Conservation (phyloP, 2,888 invertebrate species). For the Nomada fabriciana region DNA sequence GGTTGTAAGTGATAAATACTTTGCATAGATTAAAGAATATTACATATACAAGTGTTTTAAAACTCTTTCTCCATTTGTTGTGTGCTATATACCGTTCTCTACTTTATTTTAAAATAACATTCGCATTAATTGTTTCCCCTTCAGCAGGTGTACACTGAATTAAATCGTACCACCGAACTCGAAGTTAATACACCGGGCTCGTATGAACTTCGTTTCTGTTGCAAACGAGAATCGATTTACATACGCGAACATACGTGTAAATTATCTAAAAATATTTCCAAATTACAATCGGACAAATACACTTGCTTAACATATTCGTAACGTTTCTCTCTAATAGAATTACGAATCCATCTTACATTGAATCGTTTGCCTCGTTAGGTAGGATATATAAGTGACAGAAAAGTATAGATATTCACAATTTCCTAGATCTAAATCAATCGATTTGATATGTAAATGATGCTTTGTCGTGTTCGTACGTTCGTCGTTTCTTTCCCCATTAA, state of each 20-base stretch:
- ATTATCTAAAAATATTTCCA: constrained; percentile 38
- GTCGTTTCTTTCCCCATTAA: constrained; percentile 23
- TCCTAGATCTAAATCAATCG: constrained; percentile 60
- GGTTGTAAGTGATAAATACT: constrained; percentile 39
- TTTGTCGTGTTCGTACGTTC: constrained; percentile 18
- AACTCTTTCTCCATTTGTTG: constrained; percentile 19
- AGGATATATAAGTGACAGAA: constrained; percentile 55
- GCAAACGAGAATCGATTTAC: constrained; percentile 42
- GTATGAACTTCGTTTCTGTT: neutral
- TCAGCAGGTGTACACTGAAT: constrained; percentile 9
- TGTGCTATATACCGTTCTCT: constrained; percentile 12
- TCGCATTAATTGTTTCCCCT: constrained; percentile 14
- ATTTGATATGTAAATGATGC: constrained; percentile 76
- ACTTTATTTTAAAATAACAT: constrained; percentile 38
- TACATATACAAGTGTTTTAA: constrained; percentile 25
- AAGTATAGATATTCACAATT: constrained; percentile 44
- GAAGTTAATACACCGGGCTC: constrained; percentile 6
- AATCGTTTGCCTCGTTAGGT: constrained; percentile 21
- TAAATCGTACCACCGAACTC: constrained; percentile 17
- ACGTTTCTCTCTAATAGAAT: constrained; percentile 43
- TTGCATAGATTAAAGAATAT: constrained; percentile 31
- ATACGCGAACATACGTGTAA: constrained; percentile 18
- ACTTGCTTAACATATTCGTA: constrained; percentile 12
- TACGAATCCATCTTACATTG: constrained; percentile 50
- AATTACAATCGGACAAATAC: constrained; percentile 40